Evolutionary conservation across 2,797 vertebrate genomes (phyloP), one percentile per base, ranked within the genome.

Genomic region (Neosilurus mollespiculum): DNA sequence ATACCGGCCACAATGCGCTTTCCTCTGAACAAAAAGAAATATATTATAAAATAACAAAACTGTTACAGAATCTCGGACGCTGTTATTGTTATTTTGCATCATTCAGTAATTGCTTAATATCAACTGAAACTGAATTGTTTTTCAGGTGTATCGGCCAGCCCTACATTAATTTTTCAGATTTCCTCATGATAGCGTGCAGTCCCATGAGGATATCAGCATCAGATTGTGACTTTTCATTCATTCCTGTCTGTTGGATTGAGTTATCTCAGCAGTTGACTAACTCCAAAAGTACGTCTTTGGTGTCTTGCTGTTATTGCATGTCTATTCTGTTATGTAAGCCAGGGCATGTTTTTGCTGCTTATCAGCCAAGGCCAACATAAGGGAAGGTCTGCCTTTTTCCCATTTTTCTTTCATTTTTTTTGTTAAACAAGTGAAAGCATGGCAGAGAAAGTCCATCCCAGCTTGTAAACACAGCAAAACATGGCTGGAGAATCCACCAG

Each of bases 301-400:
- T 89, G 67, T 83, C 67, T 88, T 83, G 78, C 88, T 87, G 86
- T 85, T 89, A 82, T 70, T 83, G 80, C 84, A 81, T 87, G 26
- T 80, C 91, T 90, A 92, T 92, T 92, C 91, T 91, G 89, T 93
- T 92, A 90, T 88, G 88, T 89, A 93, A 93, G 88, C 61, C 49
- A 0, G 81, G 65, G 81, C 89, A 91, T 89, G 90, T 91, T 87
- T 86, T 87, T 91, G 83, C 84, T 85, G 79, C 88, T 89, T 89
- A 89, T 90, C 87, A 84, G 86, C 54, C 53, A 54, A 85, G 88
- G 87, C 85, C 87, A 91, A 86, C 92, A 89, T 88, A 90, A 88
- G 87, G 81, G 69, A 82, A 90, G 87, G 85, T 87, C 85, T 88
- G 56, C 76, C 43, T 71, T 56, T 73, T 80, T 79, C 26, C n/a